Evolutionary conservation across 2,113 vertebrate genomes (phyloP).

Genomic region (Chlamydotis undulata): DNA sequence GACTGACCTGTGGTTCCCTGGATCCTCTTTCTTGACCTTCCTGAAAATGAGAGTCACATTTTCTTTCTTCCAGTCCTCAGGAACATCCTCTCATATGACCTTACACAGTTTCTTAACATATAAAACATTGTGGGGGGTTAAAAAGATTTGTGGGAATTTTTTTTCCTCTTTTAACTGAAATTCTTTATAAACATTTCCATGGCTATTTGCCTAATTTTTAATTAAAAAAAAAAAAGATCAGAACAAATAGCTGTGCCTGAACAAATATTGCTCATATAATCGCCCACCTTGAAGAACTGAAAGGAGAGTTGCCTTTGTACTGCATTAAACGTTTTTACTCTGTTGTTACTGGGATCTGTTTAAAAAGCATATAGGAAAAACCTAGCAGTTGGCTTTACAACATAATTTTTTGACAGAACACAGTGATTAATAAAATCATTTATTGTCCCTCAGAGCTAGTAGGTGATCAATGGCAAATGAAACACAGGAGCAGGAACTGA

Average conservation of each 20-base stretch:
- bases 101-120: not conserved
- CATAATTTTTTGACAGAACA: not conserved
- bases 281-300: not conserved
- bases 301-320: not conserved
- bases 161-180: not conserved
- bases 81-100: rapidly evolving
- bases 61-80: not conserved
- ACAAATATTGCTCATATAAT: not conserved
- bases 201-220: not conserved
- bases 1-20: not conserved
- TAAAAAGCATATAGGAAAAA: not conserved
- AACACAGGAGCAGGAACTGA: not conserved
- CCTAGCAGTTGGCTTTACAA: not conserved
- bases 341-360: not conserved
- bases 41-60: not conserved
- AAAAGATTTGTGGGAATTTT: not conserved
- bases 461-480: not conserved
- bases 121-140: not conserved
- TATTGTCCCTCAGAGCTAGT: not conserved
- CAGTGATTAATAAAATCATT: not conserved
- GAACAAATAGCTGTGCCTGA: not conserved
- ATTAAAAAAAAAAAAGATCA: not conserved
- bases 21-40: not conserved
- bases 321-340: not conserved
- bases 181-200: not conserved